These are phyloP conservation scores for Drosophila lowei DNA, from an alignment of 1,140 invertebrate species.

Conservation along the genomic window DNA sequence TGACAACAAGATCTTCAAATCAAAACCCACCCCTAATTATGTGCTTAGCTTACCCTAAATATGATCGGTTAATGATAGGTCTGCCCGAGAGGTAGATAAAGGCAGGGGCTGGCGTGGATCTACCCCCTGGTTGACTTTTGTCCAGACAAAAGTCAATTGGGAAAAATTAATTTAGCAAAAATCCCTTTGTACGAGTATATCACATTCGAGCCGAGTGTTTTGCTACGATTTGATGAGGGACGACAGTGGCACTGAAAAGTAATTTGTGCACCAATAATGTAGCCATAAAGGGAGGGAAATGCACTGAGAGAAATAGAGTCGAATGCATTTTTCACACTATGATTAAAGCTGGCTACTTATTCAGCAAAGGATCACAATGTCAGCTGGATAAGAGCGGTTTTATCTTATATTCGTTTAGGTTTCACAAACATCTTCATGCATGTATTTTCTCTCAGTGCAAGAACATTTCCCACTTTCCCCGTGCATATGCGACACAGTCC, in stretches of 20 bases:
- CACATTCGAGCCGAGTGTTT: slow-evolving; percentile 67
- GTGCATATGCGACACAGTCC: slow-evolving; percentile 17
- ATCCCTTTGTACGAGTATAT: slow-evolving; percentile 54
- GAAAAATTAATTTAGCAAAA: slow-evolving; percentile 79
- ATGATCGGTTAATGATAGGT: slow-evolving; percentile 80
- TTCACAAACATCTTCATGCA: too few species aligned
- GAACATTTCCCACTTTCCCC: slow-evolving; percentile 24
- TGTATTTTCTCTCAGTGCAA: slow-evolving; percentile 46
- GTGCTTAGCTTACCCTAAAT: slow-evolving; percentile 71
- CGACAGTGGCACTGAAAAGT: slow-evolving; percentile 81
- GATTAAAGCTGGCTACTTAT: too few species aligned
- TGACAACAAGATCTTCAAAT: slow-evolving; percentile 54
- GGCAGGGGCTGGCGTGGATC: slow-evolving; percentile 32
- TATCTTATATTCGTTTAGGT: too few species aligned
- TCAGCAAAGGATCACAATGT: too few species aligned
- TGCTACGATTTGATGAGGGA: slow-evolving; percentile 80
- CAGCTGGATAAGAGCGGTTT: too few species aligned
- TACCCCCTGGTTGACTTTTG: slow-evolving; percentile 67
- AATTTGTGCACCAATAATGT: slow-evolving; percentile 79
- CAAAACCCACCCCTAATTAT: slow-evolving; percentile 74
- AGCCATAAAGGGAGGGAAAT: slow-evolving; percentile 23
- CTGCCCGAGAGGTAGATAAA: slow-evolving; percentile 10
- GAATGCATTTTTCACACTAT: too few species aligned
- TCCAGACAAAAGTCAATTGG: slow-evolving; percentile 72
- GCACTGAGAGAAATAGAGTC: slow-evolving; percentile 40